Base-by-base conservation (phyloP, 2,113 vertebrate genomes). In the Morone saxatilis region DNA sequence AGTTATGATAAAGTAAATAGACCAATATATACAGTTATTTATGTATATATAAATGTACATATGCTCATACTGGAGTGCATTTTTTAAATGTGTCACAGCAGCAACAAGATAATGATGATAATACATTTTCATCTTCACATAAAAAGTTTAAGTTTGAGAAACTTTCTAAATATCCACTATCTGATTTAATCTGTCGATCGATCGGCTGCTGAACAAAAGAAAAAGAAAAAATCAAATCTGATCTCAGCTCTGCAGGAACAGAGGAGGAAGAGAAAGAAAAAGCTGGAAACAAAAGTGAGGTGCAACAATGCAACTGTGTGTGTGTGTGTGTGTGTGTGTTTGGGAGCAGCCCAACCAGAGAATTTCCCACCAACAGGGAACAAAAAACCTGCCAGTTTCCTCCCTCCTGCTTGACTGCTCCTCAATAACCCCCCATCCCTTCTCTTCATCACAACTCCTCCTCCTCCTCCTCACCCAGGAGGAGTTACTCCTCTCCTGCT, bases 361-460 rank as follows among this genome's bases (percentile, higher is more conserved):
- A 91, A 91, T 90, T 93, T 93, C 92, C 91, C 92, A 93, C 90
- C 88, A 13, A 13, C 75, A 90, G 83, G 83, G 86, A 90, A 93
- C 92, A 93, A 93, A 93, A 93, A 93, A 91, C 91, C 89, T 88
- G 88, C 88, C 88, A 74, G 84, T 90, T 90, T 91, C 89, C 90
- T 90, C 84, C 84, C 88, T 91, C 89, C 90, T 92, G 92, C 92
- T 91, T 93, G 92, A 90, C 89, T 93, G 92, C 90, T 72, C 89
- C 88, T 92, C 89, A 92, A 93, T 90, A 76, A 88, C 61, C 68
- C 80, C 88, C 88, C 63, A 20, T 54, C 43, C 47, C 67, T 40
- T 31, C 16, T 22, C 86, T 61, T 75, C 87, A 65, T 82, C 86
- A 59, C 40, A 41, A 43, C 76, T 59, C 76, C 77, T 71, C 83